phyloP scores from a whole-genome alignment of 2,113 vertebrate genomes.

The Menidia beryllina region DNA sequence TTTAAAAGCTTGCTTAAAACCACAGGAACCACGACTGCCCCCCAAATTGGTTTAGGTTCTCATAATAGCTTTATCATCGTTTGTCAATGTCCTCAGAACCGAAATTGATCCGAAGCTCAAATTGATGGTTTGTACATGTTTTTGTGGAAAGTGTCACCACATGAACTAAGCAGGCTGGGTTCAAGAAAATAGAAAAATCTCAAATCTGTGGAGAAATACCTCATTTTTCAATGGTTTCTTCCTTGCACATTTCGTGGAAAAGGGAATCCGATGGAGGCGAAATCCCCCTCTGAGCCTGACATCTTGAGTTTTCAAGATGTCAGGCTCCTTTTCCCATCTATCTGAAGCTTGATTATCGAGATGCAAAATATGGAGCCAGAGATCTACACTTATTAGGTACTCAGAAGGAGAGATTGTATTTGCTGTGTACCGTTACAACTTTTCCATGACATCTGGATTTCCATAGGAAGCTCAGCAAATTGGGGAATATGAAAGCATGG shows the following conservation, averaged over 20 bases:
- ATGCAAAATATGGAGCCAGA: slow-evolving; percentile 12
- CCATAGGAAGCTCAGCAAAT: slow-evolving; percentile 31
- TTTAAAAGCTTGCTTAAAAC: neutral
- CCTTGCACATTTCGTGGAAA: slow-evolving; percentile 13
- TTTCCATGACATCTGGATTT: slow-evolving; percentile 36
- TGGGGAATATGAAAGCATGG: slow-evolving; percentile 23
- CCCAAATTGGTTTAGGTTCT: neutral
- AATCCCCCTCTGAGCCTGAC: slow-evolving; percentile 1
- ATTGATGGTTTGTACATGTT: neutral
- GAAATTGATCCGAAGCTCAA: too few species aligned
- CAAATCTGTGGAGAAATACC: slow-evolving; percentile 5
- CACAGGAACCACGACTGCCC: neutral
- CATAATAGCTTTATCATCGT: neutral
- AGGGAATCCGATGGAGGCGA: slow-evolving; percentile 26
- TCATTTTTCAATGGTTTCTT: slow-evolving; percentile 10
- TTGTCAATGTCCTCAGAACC: neutral
- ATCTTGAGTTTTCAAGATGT: slow-evolving; percentile 1
- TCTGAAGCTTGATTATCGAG: slow-evolving; percentile 22
- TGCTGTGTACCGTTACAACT: slow-evolving; percentile 4
- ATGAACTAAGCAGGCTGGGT: slow-evolving; percentile 1
- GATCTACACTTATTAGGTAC: slow-evolving; percentile 5
- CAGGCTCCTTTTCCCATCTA: slow-evolving; percentile 2
- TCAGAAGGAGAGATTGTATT: slow-evolving; percentile 15
- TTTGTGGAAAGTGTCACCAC: neutral
- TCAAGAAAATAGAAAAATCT: slow-evolving; percentile 19